A percentile compares a stretch with the other conserved stretches of the same genome.
phyloP scores from a whole-genome alignment of 1,140 invertebrate genomes.

The Megalopta genalis region DNA sequence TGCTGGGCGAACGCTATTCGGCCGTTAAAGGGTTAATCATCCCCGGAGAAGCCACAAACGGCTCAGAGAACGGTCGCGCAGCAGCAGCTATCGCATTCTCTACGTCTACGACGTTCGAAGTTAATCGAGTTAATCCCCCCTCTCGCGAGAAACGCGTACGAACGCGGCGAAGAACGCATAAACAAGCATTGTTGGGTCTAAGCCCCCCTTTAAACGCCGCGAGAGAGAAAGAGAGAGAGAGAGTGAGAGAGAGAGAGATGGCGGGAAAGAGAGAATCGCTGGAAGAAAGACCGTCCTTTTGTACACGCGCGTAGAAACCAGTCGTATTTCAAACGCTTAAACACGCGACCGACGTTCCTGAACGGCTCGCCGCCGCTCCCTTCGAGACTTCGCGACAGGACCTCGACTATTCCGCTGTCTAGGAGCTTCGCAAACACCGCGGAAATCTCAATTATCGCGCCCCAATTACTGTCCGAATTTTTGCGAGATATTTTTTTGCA shows the following conservation, averaged over 20 bases:
- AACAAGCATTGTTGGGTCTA: conserved; percentile 1
- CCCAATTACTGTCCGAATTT: neutral
- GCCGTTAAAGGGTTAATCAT: neutral
- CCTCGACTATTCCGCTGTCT: neutral
- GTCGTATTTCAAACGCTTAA: conserved; percentile 31
- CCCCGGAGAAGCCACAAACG: neutral
- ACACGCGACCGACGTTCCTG: conserved; percentile 13
- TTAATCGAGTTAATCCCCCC: conserved; percentile 23
- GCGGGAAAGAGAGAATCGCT: neutral
- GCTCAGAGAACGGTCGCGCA: neutral
- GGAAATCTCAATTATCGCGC: neutral
- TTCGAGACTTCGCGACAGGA: neutral
- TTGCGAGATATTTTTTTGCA: too few species aligned
- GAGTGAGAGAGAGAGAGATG: too few species aligned
- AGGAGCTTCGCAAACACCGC: neutral
- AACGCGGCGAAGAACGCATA: neutral
- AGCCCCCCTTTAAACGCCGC: conserved; percentile 10
- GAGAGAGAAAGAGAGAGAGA: too few species aligned
- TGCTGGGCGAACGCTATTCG: neutral
- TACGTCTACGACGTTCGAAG: conserved; percentile 5
- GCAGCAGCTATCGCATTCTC: neutral
- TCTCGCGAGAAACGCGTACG: neutral
- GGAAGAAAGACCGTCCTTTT: neutral
- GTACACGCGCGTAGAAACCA: neutral
- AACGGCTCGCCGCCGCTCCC: neutral